Base-by-base conservation (phyloP, 1,140 invertebrate species). In the Meloidogyne hapla region DNA sequence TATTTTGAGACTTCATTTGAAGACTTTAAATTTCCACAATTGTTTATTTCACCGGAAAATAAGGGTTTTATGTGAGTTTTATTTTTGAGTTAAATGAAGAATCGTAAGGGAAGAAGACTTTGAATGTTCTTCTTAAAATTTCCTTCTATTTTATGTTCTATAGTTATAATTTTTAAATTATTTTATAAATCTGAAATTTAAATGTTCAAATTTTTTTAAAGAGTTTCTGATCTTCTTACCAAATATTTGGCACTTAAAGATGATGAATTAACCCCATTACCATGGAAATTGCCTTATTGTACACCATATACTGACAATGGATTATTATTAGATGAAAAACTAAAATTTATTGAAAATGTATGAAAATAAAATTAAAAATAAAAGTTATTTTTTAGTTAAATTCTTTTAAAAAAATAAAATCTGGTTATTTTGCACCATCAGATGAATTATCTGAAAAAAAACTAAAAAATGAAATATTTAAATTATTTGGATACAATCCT, bases 1-100 rank as follows among this genome's bases (percentile, higher is more conserved):
- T 42, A 9, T 42, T 56, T 21, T 56, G 48, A 56, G 6, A 23
- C 25, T 56, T 70, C 18, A n/a, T 23, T 42, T 0, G n/a, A 15
- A 26, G 10, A 63, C 38, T 21, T 73, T 2, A 23, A 33, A 21
- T 56, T 64, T 6, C 21, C 65, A 5, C 23, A 67, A 28, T 76
- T 76, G 5, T 76, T 76, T 64, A 67, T 76, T 62, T 76, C 75
- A 33, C 75, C 75, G 5, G 40, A 71, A 62, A 70, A 76, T 45
- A 76, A 76, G 62, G 75, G 75, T 63, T 74, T 76, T 38, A 26
- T 76, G 75, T 76, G 15, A 42, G 74, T 28, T 62, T 33, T 66
- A 8, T 76, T 45, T 64, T n/a, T n/a, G n/a, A n/a, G 26, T 28
- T 26, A 12, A 33, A 74, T 21, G 1, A 68, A 26, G 9, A 69